These are phyloP conservation scores for Leptonema lineaticorne DNA, from an alignment of 1,140 invertebrate genomes.

Conservation along the genomic window DNA sequence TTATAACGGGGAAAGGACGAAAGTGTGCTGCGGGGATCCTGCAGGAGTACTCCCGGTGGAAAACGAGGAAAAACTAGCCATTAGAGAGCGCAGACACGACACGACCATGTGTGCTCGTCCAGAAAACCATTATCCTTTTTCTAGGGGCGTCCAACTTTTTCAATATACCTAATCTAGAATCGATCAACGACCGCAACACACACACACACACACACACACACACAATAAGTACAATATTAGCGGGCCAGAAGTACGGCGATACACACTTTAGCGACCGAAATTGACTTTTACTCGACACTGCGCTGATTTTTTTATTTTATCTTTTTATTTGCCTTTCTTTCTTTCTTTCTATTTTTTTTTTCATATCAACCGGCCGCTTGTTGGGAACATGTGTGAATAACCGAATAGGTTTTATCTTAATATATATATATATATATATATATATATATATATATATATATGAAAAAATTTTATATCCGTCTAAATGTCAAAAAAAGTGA, in stretches of 20 bases:
- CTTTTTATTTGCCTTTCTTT: no score
- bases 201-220: slow-evolving; percentile 1
- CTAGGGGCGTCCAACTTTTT: background rate
- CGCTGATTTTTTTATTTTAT: no score
- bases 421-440: no score
- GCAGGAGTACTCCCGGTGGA: background rate
- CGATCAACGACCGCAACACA: slow-evolving; percentile 1
- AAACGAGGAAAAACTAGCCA: slow-evolving; percentile 7
- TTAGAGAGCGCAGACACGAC: slow-evolving; percentile 1
- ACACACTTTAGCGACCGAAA: no score
- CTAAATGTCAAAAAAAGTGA: no score
- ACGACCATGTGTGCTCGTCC: background rate
- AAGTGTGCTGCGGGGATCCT: no score
- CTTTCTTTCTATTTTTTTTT: background rate
- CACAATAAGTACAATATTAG: slow-evolving; percentile 19
- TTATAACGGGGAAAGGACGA: background rate
- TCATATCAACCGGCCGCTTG: background rate
- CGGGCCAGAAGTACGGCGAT: background rate
- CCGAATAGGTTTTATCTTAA: no score
- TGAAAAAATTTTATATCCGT: no score
- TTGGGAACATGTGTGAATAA: no score
- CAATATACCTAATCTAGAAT: slow-evolving; percentile 22
- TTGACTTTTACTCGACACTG: no score
- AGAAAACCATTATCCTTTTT: slow-evolving; percentile 20
- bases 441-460: no score